These are phyloP conservation scores for Drosophila crucigera DNA, from an alignment of 2,888 invertebrate species.

Conservation along the genomic window DNA sequence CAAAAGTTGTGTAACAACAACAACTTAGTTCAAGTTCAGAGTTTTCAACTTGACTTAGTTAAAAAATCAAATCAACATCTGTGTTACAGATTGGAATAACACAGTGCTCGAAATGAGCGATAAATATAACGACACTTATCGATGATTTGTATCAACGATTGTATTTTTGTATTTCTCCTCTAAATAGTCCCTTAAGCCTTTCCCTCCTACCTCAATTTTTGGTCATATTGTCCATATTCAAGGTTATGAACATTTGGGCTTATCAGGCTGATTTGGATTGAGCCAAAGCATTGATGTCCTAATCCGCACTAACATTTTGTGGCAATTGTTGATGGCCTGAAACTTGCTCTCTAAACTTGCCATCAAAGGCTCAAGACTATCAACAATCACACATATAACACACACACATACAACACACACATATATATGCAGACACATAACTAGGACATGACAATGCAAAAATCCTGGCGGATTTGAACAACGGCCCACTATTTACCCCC, in stretches of 20 bases:
- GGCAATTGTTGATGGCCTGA: conserved; percentile 30
- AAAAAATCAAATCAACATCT: background rate
- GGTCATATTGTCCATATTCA: background rate
- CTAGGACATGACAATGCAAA: conserved; percentile 62
- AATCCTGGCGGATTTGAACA: conserved; percentile 58
- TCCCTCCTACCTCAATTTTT: background rate
- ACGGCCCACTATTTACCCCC: conserved; percentile 45
- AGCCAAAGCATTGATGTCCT: conserved; percentile 36
- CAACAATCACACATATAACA: conserved; percentile 8
- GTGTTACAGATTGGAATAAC: background rate
- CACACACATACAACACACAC: conserved; percentile 1
- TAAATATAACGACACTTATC: background rate
- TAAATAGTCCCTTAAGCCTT: background rate
- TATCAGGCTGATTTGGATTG: conserved; percentile 15
- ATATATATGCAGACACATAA: conserved; percentile 3
- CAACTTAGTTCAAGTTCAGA: background rate
- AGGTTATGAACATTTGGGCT: conserved; percentile 5
- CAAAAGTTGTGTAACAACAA: background rate
- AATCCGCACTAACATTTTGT: conserved; percentile 27
- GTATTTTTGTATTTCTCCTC: background rate
- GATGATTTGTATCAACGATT: background rate
- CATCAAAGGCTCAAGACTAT: conserved; percentile 28
- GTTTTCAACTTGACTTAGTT: background rate
- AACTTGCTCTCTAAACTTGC: conserved; percentile 38
- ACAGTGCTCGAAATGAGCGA: background rate